Percentiles rank a stretch among this genome's conserved stretches.
phyloP scores from a whole-genome alignment of 2,797 vertebrate species.

The Typhlichthys subterraneus region DNA sequence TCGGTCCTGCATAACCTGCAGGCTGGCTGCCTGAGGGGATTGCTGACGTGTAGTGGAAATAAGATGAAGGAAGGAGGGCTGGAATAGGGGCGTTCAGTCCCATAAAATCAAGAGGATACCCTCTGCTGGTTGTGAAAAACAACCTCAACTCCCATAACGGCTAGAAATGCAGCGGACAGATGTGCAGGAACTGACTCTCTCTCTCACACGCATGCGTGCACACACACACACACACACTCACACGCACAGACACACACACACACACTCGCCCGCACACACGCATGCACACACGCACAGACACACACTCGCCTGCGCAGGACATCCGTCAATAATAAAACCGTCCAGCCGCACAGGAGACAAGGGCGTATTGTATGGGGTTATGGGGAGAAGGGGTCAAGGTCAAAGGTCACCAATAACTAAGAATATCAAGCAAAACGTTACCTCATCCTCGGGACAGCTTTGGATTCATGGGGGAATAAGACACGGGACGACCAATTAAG shows the following conservation, averaged over 20 bases:
- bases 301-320: slow-evolving; percentile 67
- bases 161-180: slow-evolving; percentile 78
- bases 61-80: slow-evolving; percentile 43
- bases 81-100: slow-evolving; percentile 44
- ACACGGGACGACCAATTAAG: slow-evolving; percentile 24
- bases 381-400: slow-evolving; percentile 14
- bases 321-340: slow-evolving; percentile 80
- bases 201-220: slow-evolving; percentile 19
- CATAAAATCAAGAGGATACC: slow-evolving; percentile 57
- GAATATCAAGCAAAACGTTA: slow-evolving; percentile 76
- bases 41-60: slow-evolving; percentile 52
- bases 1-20: slow-evolving; percentile 43
- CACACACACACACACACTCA: slow-evolving; percentile 7
- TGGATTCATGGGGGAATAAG: slow-evolving; percentile 32
- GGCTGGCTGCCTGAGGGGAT: slow-evolving; percentile 40
- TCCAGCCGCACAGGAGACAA: slow-evolving; percentile 52
- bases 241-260: slow-evolving; percentile 10
- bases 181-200: slow-evolving; percentile 78
- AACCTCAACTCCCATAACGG: slow-evolving; percentile 52
- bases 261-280: slow-evolving; percentile 27
- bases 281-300: slow-evolving; percentile 29
- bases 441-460: slow-evolving; percentile 46
- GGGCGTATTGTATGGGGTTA: slow-evolving; percentile 13
- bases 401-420: slow-evolving; percentile 57
- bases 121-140: slow-evolving; percentile 76